phyloP scores from a whole-genome alignment of 2,797 vertebrate genomes.

The Sebastolobus altivelis region DNA sequence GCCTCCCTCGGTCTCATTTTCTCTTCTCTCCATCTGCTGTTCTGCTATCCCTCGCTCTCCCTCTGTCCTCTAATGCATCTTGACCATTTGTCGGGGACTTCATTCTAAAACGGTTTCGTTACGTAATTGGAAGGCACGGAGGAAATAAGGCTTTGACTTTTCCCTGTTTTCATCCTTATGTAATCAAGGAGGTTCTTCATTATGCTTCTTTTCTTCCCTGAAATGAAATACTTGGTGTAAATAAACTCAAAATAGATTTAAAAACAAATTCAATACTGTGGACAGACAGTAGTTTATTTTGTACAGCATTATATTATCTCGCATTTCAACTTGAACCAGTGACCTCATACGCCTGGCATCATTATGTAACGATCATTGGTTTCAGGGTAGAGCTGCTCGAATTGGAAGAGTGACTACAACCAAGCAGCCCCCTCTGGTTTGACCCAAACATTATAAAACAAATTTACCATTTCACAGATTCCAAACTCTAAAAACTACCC shows the following conservation, averaged over 20 bases:
- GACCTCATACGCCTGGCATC: constrained; percentile 35
- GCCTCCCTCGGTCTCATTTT: constrained; percentile 35
- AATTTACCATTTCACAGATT: constrained; percentile 18
- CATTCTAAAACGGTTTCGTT: constrained; percentile 44
- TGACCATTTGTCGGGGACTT: constrained; percentile 39
- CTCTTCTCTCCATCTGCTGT: constrained; percentile 42
- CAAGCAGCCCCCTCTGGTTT: background rate
- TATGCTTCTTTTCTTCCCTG: background rate
- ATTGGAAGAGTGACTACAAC: constrained; percentile 13
- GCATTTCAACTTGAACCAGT: constrained; percentile 20
- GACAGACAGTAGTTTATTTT: background rate
- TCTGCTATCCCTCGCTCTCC: constrained; percentile 15
- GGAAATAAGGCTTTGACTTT: constrained; percentile 35
- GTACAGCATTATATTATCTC: background rate
- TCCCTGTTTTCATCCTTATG: constrained; percentile 19
- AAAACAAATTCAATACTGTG: background rate
- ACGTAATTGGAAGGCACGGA: constrained; percentile 36
- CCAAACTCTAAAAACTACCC: background rate
- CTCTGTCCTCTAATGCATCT: constrained; percentile 43
- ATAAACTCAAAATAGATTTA: constrained; percentile 2
- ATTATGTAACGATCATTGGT: constrained; percentile 35
- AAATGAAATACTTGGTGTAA: background rate
- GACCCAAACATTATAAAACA: constrained; percentile 17
- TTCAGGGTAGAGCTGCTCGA: constrained; percentile 12
- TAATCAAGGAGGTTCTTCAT: background rate